phyloP scores from a whole-genome alignment of 2,113 vertebrate genomes.

The human region GRCh38 chrX:117640501-117641000 shows the following conservation, averaged over 20 bases:
- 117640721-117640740: not conserved
- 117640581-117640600: not conserved
- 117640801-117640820: not conserved
- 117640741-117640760: not conserved
- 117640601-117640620: not conserved
- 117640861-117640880: not conserved
- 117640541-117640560: not conserved
- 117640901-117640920: not conserved
- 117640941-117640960: constrained; percentile 22
- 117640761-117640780: not conserved
- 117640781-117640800: not conserved
- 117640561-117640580: not conserved
- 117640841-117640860: not conserved
- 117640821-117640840: not conserved
- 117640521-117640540: not conserved
- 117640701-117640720: not conserved
- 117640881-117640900: not conserved
- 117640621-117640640: not conserved
- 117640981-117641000: constrained; percentile 61
- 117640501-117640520: not conserved
- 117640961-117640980: constrained; percentile 15
- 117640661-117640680: not conserved
- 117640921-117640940: not conserved
- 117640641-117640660: not conserved
- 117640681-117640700: not conserved